A percentile compares a stretch with the other conserved stretches of the same genome.
These are phyloP conservation scores for Lasius fuliginosus DNA, from an alignment of 2,888 invertebrate genomes.

Conservation along the genomic window DNA sequence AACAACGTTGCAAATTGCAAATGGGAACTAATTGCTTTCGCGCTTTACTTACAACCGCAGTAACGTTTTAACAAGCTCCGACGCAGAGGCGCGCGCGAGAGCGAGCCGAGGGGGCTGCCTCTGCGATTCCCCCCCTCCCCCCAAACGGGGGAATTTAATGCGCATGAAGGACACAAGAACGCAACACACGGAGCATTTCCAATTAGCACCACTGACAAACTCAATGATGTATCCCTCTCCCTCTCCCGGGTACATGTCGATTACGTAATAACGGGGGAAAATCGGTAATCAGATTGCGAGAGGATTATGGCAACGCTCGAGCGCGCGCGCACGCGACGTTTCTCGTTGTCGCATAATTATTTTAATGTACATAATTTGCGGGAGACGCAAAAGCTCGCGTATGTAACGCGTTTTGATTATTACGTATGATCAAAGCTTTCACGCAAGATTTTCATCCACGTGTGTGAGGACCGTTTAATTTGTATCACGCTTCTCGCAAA, in stretches of 20 bases:
- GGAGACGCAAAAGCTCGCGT: neutral
- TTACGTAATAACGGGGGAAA: conserved; percentile 36
- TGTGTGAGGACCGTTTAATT: neutral
- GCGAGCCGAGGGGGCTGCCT: conserved; percentile 17
- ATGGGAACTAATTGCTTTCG: conserved; percentile 78
- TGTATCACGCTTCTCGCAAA: neutral
- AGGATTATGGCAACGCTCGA: conserved; percentile 18
- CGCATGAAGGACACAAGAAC: conserved; percentile 52
- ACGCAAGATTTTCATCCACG: neutral
- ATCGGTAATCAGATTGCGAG: conserved; percentile 45
- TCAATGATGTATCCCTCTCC: conserved; percentile 25
- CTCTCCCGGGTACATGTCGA: conserved; percentile 4
- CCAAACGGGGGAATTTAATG: conserved; percentile 56
- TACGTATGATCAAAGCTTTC: neutral
- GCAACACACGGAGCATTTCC: conserved; percentile 45
- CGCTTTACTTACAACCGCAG: conserved; percentile 76
- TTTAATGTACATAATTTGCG: conserved; percentile 44
- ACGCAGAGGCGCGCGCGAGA: conserved; percentile 48
- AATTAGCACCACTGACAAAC: conserved; percentile 51
- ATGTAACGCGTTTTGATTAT: neutral
- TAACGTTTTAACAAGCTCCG: conserved; percentile 75
- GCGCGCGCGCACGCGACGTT: neutral
- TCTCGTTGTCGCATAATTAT: conserved; percentile 38
- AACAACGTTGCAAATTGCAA: conserved; percentile 76
- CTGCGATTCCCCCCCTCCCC: conserved; percentile 1